These are phyloP conservation scores for Atherinomorus stipes DNA, from an alignment of 2,113 vertebrate species.

Conservation along the genomic window DNA sequence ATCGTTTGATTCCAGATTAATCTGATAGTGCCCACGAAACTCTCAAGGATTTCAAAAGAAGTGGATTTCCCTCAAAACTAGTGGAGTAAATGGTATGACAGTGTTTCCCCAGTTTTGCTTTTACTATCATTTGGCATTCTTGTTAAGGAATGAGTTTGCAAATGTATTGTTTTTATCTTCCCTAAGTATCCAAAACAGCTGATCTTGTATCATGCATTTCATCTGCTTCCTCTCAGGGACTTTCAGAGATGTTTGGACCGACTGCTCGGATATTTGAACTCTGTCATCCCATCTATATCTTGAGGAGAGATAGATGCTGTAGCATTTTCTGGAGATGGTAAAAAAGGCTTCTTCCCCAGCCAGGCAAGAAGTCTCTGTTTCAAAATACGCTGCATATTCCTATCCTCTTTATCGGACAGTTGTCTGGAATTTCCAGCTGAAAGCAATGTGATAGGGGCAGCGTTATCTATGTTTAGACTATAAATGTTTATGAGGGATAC, in stretches of 20 bases:
- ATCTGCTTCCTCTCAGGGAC: slow-evolving; percentile 53
- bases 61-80: slow-evolving; percentile 24
- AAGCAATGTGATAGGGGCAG: slow-evolving; percentile 61
- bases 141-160: slow-evolving; percentile 29
- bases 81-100: neutral
- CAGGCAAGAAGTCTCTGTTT: slow-evolving; percentile 25
- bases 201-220: slow-evolving; percentile 3
- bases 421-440: slow-evolving; percentile 65
- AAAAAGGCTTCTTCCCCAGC: slow-evolving; percentile 52
- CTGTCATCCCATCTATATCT: slow-evolving; percentile 42
- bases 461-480: slow-evolving; percentile 79
- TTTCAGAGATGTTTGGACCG: slow-evolving; percentile 16
- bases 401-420: slow-evolving; percentile 47
- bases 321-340: slow-evolving; percentile 49
- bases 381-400: slow-evolving; percentile 38
- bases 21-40: slow-evolving; percentile 21
- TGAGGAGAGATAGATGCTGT: slow-evolving; percentile 17
- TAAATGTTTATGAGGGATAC: slow-evolving; percentile 79
- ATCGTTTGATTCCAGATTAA: slow-evolving; percentile 27
- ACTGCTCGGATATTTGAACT: slow-evolving; percentile 13
- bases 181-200: slow-evolving; percentile 8
- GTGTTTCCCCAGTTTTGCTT: slow-evolving; percentile 18
- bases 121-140: slow-evolving; percentile 12
- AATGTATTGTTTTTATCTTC: slow-evolving; percentile 36
- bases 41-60: neutral